Evolutionary conservation across 2,888 invertebrate genomes (phyloP), one percentile per base, ranked within the genome.

Genomic region (Tyria jacobaeae): DNA sequence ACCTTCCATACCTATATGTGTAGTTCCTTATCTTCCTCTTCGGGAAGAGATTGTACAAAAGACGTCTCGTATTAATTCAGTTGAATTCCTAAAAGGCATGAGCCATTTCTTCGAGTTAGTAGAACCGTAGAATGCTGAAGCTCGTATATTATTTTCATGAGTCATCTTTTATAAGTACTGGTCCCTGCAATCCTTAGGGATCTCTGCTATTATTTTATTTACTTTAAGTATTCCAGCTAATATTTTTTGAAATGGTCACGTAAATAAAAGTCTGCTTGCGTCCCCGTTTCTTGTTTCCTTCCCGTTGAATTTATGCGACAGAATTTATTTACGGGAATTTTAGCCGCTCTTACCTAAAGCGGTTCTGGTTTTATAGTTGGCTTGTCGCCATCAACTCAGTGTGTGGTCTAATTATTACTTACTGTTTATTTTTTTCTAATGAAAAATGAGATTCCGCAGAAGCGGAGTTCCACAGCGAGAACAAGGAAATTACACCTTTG

Each of bases 61-160:
- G 39, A 50, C 60, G 24, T 34, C 57, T 44, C 52, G 66, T 70
- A 76, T 71, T 73, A 79, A 71, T 75, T 71, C 75, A 60, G 64
- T 37, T 68, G 62, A 78, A 76, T 74, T 73, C 75, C 71, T 64
- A 39, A 44, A 71, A 61, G 61, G 64, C 62, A 71, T 34, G 60
- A 62, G 57, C 70, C 65, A 75, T 75, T 77, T 60, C 78, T 77
- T 59, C 39, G 66, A 71, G 68, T 78, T 69, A 70, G 66, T 66
- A 60, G 62, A 72, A 75, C 73, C 47, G 44, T 52, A 60, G 64
- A 68, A 66, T 59, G 65, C 55, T 65, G 61, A 58, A 73, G 68
- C 62, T 63, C 59, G 52, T 73, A 71, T 72, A 78, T 73, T 75
- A 78, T 81, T 80, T 44, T 78, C 70, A 75, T 70, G 76, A 75